phyloP scores from a whole-genome alignment of 2,888 invertebrate genomes.

The Drosophila cognata region DNA sequence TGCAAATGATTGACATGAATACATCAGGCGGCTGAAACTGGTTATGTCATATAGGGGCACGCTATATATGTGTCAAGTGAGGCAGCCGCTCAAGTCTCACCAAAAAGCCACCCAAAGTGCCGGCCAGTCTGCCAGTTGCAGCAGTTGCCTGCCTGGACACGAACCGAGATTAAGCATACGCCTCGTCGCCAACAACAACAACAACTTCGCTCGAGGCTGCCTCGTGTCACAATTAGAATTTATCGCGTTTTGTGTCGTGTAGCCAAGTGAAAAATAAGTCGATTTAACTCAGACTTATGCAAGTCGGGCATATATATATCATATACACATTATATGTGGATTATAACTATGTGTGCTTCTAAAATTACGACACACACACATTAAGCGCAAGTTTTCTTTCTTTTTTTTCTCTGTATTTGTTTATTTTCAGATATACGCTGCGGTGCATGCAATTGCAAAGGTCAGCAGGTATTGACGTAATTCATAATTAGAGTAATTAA shows the following conservation, averaged over 20 bases:
- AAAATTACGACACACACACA: conserved; percentile 33
- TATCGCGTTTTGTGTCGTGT: conserved; percentile 57
- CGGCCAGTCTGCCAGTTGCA: conserved; percentile 47
- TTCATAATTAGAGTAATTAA: not conserved
- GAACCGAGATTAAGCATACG: conserved; percentile 66
- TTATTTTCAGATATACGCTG: not conserved
- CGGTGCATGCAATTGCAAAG: not conserved
- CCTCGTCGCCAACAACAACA: conserved; percentile 35
- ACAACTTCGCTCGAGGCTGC: conserved; percentile 39
- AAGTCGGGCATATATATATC: not conserved
- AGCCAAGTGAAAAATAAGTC: conserved; percentile 40
- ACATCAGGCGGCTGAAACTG: conserved; percentile 48
- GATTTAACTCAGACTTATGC: conserved; percentile 10
- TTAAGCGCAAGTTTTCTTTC: conserved; percentile 15
- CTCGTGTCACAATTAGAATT: conserved; percentile 72
- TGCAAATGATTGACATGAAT: conserved; percentile 57
- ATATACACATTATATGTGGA: conserved; percentile 5
- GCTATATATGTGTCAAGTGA: conserved; percentile 60
- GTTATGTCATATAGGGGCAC: conserved; percentile 52
- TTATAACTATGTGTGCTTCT: conserved; percentile 12
- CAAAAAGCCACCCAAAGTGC: conserved; percentile 39
- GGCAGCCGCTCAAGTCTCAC: conserved; percentile 36
- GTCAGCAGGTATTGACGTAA: not conserved
- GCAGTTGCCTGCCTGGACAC: conserved; percentile 50
- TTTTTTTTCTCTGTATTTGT: not conserved